Conservation (phyloP, 30 jellyfish, hydroid and myxozoan genomes). For the Aurelia sp. region DNA sequence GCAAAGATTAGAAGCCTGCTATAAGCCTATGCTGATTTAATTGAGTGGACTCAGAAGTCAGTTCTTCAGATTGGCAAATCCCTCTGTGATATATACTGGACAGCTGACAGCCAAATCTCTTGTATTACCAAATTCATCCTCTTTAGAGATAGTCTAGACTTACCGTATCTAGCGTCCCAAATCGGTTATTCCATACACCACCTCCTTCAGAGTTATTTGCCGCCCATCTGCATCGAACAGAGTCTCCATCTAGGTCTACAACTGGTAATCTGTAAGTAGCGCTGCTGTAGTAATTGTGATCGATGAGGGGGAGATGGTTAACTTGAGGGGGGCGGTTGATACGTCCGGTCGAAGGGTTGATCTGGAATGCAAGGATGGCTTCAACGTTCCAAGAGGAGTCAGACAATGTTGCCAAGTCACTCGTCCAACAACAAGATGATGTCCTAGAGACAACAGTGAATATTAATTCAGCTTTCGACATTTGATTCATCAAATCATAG, state of each 20-base stretch:
- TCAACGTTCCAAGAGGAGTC: slow-evolving; percentile 30
- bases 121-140: no score
- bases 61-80: no score
- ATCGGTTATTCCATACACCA: slow-evolving; percentile 48
- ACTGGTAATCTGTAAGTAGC: slow-evolving; percentile 35
- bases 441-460: not conserved
- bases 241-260: slow-evolving; percentile 40
- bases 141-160: not conserved
- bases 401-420: slow-evolving; percentile 14
- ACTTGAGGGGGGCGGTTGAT: slow-evolving; percentile 38
- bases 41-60: no score
- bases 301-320: slow-evolving; percentile 20
- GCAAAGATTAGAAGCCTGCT: no score
- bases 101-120: no score
- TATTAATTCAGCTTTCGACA: no score
- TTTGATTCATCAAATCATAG: no score
- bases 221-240: slow-evolving; percentile 55
- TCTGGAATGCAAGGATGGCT: slow-evolving; percentile 1
- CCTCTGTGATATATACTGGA: no score
- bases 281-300: slow-evolving; percentile 17
- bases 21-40: no score
- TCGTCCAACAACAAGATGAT: slow-evolving; percentile 31
- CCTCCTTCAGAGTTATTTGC: slow-evolving; percentile 44
- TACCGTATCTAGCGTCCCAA: slow-evolving; percentile 46
- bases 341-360: slow-evolving; percentile 28